Base-by-base conservation (phyloP, 1,140 invertebrate genomes). In the Zaprionus davidi region DNA sequence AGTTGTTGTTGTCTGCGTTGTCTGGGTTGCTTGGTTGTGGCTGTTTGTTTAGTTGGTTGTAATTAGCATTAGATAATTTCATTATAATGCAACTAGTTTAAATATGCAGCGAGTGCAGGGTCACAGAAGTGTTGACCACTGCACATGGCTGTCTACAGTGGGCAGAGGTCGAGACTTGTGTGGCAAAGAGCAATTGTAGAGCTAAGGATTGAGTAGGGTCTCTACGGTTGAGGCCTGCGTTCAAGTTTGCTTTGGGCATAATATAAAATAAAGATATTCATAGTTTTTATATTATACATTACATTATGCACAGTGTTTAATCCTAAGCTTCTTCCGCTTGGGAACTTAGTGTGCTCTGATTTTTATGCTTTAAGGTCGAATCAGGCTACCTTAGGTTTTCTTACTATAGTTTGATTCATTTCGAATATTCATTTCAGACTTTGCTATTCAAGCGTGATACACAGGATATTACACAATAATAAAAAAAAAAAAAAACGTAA, bases 31-130 rank as follows among this genome's bases (percentile, higher is more conserved):
- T 51, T 24, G 38, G 31, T 55, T 63, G 60, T 63, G 57, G 66
- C 64, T 66, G 36, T 71, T 60, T 71, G 55, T 77, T 82, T 57
- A 69, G 68, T 78, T 78, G 36, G 51, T 68, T 78, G 68, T 81
- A 87, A 87, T 87, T 83, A 88, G 84, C 84, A 87, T 84, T 41
- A 78, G 71, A 88, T 88, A 81, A 87, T 88, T 65, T 59, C 74
- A 68, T 76, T 88, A 87, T 83, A 88, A 76, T 78, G 83, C 83
- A 88, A 57, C 71, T 74, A 81, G 67, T 51, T 87, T 88, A 88
- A 87, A 81, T 78, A 88, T 87, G 80, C 78, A 85, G 36, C 71
- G 57, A 70, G 41, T 46, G n/a, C 41, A 46, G 41, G 7, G 41
- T 57, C 20, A 58, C 36, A 44, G 31, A 36, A 60, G 36, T 46